Evolutionary conservation across 2,797 vertebrate genomes (phyloP).

Genomic region (Xiphorhynchus erythropygius): DNA sequence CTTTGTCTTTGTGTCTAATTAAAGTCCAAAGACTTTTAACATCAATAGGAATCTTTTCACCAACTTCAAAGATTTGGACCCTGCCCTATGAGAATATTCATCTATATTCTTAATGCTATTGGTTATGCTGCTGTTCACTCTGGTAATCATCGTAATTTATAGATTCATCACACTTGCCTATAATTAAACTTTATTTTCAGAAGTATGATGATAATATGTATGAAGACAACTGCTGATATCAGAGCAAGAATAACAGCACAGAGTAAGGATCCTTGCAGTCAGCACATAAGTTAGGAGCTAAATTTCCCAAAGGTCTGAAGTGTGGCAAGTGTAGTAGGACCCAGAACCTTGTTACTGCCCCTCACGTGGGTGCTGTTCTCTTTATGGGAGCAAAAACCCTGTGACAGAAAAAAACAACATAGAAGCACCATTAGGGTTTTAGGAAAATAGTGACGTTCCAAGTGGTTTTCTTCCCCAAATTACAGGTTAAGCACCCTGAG

Average conservation of each 20-base stretch:
- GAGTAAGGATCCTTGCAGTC: background rate
- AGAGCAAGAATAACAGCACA: background rate
- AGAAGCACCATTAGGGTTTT: background rate
- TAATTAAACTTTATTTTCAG: conserved; percentile 63
- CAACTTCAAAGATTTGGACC: background rate
- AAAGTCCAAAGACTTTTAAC: conserved; percentile 3
- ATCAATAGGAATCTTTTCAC: background rate
- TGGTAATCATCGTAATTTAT: conserved; percentile 41
- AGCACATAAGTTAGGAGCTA: background rate
- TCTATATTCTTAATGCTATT: background rate
- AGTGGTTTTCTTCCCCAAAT: background rate
- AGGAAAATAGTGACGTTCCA: background rate
- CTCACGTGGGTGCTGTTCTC: background rate
- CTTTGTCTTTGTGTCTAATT: background rate
- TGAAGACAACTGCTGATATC: conserved; percentile 24
- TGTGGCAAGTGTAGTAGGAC: background rate
- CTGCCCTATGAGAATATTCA: background rate
- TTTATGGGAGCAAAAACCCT: background rate
- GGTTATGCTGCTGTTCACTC: conserved; percentile 39
- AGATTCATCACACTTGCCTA: conserved; percentile 37
- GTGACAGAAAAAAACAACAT: background rate
- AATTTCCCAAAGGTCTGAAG: background rate
- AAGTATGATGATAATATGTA: conserved; percentile 47
- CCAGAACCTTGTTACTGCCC: background rate
- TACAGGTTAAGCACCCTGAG: background rate